Conservation (phyloP, 2,113 vertebrate species). For the Periophthalmodon schlosseri region DNA sequence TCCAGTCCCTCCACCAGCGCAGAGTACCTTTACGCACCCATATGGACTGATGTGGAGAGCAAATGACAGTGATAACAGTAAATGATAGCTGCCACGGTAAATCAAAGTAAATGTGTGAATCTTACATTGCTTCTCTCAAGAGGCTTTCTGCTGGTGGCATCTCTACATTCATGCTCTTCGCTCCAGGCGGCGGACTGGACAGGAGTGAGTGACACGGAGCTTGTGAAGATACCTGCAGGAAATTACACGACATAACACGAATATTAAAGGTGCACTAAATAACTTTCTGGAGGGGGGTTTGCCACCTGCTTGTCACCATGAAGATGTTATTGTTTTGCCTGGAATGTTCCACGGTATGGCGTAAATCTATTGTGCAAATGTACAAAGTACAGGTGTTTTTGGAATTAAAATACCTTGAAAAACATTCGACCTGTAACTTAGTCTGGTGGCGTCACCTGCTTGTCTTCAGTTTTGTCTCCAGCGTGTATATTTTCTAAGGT, state of each 20-base stretch:
- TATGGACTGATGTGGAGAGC: conserved; percentile 78
- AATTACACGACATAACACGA: background rate
- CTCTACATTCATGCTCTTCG: conserved; percentile 83
- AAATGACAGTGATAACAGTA: background rate
- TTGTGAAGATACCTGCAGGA: conserved; percentile 81
- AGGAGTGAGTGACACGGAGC: conserved; percentile 86
- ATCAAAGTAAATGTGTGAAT: background rate
- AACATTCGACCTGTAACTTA: too few relatives aligned
- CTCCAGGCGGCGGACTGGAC: conserved; percentile 87
- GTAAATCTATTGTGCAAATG: too few relatives aligned
- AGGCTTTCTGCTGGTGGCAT: conserved; percentile 85
- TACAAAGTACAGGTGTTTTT: too few relatives aligned
- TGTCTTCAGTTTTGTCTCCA: too few relatives aligned
- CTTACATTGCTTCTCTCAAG: conserved; percentile 81
- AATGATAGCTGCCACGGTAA: background rate
- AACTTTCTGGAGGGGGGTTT: too few relatives aligned
- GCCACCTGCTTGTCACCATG: too few relatives aligned
- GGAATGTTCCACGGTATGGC: too few relatives aligned
- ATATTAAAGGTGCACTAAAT: background rate
- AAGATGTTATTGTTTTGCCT: too few relatives aligned
- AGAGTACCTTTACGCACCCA: conserved; percentile 89
- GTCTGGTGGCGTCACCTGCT: too few relatives aligned
- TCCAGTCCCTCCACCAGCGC: conserved; percentile 96
- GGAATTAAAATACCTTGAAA: too few relatives aligned
- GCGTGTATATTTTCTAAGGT: too few relatives aligned